phyloP scores from a whole-genome alignment of 2,888 invertebrate genomes.

The Drosophila demipolita region DNA sequence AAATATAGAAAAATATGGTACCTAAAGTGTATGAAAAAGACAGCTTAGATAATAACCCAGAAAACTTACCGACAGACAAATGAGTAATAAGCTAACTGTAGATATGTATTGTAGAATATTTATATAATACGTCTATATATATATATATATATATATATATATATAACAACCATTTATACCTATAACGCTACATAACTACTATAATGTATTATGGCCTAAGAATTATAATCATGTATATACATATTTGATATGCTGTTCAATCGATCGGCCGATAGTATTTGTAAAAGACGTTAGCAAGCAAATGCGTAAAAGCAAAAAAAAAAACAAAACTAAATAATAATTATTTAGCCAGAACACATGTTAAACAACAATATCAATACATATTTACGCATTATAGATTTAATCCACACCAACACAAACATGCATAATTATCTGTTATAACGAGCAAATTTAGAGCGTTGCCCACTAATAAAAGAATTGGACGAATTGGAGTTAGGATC shows the following conservation, averaged over 20 bases:
- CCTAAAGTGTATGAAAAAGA: conserved; percentile 63
- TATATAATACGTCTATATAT: conserved; percentile 39
- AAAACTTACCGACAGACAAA: conserved; percentile 19
- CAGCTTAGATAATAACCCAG: conserved; percentile 50
- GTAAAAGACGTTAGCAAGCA: conserved; percentile 68
- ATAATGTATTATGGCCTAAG: conserved; percentile 57
- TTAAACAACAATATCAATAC: conserved; percentile 67
- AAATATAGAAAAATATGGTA: conserved; percentile 72
- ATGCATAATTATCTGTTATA: conserved; percentile 62
- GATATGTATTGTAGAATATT: conserved; percentile 74
- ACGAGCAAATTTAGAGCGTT: conserved; percentile 51
- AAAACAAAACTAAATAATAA: conserved; percentile 52
- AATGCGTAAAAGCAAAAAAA: conserved; percentile 49
- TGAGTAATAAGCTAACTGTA: conserved; percentile 63
- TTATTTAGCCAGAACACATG: conserved; percentile 70
- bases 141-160: conserved; percentile 2
- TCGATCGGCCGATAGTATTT: conserved; percentile 57
- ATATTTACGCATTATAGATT: conserved; percentile 46
- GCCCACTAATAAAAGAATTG: conserved; percentile 47
- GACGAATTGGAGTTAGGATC: conserved; percentile 44
- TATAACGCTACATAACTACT: conserved; percentile 23
- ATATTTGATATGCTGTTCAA: conserved; percentile 61
- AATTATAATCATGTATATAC: conserved; percentile 62
- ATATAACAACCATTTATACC: conserved; percentile 34
- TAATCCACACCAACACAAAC: conserved; percentile 39